phyloP scores from a whole-genome alignment of 2,113 vertebrate genomes.

The Sapajus apella region DNA sequence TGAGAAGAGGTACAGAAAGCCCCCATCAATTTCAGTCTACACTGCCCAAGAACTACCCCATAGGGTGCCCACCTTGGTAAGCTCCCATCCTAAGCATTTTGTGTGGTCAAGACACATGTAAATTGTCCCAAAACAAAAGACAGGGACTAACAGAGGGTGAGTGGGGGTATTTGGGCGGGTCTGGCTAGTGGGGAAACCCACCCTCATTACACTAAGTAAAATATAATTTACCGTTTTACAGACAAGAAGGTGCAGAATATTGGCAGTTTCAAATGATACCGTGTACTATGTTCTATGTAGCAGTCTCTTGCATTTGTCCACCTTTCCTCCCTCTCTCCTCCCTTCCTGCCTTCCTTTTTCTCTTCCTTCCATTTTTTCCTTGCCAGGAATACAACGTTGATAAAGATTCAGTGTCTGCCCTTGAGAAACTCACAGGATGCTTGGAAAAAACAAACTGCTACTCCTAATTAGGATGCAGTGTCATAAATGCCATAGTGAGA shows the following conservation, averaged over 20 bases:
- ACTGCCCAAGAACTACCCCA: background rate
- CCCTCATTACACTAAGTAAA: background rate
- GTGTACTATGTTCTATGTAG: background rate
- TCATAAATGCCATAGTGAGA: background rate
- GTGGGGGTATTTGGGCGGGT: too few relatives aligned
- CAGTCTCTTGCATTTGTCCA: accelerated
- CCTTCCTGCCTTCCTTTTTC: background rate
- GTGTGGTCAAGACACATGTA: too few relatives aligned
- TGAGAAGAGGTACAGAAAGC: background rate
- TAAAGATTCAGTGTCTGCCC: background rate
- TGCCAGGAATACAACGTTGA: background rate
- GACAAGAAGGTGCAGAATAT: background rate
- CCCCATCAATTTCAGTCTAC: accelerated
- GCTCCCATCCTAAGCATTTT: too few relatives aligned
- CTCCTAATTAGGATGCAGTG: background rate
- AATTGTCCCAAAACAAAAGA: background rate
- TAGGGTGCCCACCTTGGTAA: background rate
- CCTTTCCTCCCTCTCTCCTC: background rate
- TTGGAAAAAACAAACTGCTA: background rate
- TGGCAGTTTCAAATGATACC: background rate
- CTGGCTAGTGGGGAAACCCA: background rate
- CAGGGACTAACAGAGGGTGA: background rate
- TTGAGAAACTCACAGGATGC: background rate
- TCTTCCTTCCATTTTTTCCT: background rate
- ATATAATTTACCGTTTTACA: background rate